Base-by-base conservation (phyloP, 2,888 invertebrate species). In the Salpingus planirostris region DNA sequence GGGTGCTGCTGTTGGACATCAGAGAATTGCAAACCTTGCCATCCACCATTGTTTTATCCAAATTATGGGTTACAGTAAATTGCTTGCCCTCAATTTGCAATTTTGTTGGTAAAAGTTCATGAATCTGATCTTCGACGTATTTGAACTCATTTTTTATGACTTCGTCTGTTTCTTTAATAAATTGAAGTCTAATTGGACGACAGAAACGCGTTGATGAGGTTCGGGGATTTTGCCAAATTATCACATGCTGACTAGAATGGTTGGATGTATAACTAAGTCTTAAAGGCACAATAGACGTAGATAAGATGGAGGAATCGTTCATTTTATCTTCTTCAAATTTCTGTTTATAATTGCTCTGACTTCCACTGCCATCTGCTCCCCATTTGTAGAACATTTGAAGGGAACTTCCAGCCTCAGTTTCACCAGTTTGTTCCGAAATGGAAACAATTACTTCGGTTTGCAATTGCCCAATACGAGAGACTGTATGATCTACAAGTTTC, bases 261-360 rank as follows among this genome's bases (percentile, higher is more conserved):
- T 31, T 36, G 13, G 27, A 28, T 12, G 15, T 22, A 27, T 27
- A 36, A 21, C 38, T 27, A 21, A 48, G 21, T 42, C 33, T 38
- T 12, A 48, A 13, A 33, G 44, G 40, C 12, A 47, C 47, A 30
- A 52, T 35, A 3, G 29, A 52, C 27, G 42, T 51, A 36, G 44
- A 50, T 42, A 59, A 61, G 13, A 60, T 47, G 34, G 47, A 41
- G 11, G 43, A 33, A 30, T 52, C 50, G 11, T 33, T 37, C 26
- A 8, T 8, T 8, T 12, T 27, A 23, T 32, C 37, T 34, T 42
- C 45, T 26, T 45, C 30, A 27, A 54, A 39, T 40, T 41, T 50
- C 40, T 52, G 51, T 38, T 54, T 48, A 33, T 35, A 54, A 32
- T 46, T 41, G 7, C 40, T 15, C 31, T 51, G 46, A 21, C 43